These are phyloP conservation scores for Coccyzus lansbergi DNA, from an alignment of 2,797 vertebrate genomes.

Conservation along the genomic window DNA sequence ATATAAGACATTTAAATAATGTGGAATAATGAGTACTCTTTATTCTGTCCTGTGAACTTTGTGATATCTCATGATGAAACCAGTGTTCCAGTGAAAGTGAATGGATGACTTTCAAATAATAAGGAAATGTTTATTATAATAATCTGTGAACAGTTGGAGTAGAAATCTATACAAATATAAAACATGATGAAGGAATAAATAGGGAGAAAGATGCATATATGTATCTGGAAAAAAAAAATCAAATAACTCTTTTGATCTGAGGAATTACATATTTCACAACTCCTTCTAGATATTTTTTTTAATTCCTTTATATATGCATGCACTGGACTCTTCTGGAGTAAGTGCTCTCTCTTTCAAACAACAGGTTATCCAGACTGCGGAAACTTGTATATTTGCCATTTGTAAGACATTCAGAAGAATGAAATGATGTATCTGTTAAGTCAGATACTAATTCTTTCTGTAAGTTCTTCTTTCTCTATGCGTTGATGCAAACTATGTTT, in stretches of 20 bases:
- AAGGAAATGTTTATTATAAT: background rate
- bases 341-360: background rate
- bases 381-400: background rate
- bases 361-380: background rate
- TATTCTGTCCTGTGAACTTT: background rate
- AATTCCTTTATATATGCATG: background rate
- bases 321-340: background rate
- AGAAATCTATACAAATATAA: background rate
- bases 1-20: background rate
- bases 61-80: background rate
- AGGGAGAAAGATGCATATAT: background rate
- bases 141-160: background rate
- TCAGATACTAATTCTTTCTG: background rate
- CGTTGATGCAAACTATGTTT: background rate
- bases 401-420: background rate
- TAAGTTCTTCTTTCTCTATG: background rate
- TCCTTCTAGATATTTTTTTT: background rate
- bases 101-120: background rate
- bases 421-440: background rate
- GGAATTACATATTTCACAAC: background rate
- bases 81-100: background rate
- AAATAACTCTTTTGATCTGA: background rate
- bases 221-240: background rate
- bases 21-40: background rate
- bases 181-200: rapidly evolving